Evolutionary conservation across 2,113 vertebrate genomes (phyloP).

Genomic region (Acanthochromis polyacanthus): DNA sequence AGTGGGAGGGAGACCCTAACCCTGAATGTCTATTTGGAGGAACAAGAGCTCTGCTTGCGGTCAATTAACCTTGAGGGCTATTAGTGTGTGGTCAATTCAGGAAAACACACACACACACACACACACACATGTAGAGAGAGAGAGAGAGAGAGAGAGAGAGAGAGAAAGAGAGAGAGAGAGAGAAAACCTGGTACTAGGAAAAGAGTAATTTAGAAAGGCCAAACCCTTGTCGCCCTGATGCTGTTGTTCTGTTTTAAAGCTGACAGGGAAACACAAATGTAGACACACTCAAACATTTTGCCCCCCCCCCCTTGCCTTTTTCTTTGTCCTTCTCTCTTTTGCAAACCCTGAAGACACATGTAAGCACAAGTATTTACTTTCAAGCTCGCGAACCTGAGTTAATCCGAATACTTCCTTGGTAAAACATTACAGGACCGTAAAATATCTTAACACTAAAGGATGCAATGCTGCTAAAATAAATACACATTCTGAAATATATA

Average conservation of each 20-base stretch:
- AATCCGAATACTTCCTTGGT: neutral
- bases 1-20: constrained; percentile 53
- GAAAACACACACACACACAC: constrained; percentile 16
- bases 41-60: constrained; percentile 72
- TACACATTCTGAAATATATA: too few species aligned
- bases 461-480: neutral
- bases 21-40: constrained; percentile 69
- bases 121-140: neutral
- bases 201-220: constrained; percentile 67
- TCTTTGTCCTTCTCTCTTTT: neutral
- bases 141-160: neutral
- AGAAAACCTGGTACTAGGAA: constrained; percentile 44
- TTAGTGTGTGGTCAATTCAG: constrained; percentile 56
- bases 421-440: neutral
- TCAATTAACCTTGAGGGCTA: constrained; percentile 78
- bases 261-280: constrained; percentile 54
- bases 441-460: neutral
- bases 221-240: constrained; percentile 40
- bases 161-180: neutral
- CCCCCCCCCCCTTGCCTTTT: neutral
- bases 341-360: neutral
- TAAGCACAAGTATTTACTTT: neutral
- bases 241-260: constrained; percentile 66
- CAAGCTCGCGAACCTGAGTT: too few species aligned
- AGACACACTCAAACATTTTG: neutral